Conservation (phyloP, 1,140 invertebrate species). For the Thaumatotibia leucotreta region DNA sequence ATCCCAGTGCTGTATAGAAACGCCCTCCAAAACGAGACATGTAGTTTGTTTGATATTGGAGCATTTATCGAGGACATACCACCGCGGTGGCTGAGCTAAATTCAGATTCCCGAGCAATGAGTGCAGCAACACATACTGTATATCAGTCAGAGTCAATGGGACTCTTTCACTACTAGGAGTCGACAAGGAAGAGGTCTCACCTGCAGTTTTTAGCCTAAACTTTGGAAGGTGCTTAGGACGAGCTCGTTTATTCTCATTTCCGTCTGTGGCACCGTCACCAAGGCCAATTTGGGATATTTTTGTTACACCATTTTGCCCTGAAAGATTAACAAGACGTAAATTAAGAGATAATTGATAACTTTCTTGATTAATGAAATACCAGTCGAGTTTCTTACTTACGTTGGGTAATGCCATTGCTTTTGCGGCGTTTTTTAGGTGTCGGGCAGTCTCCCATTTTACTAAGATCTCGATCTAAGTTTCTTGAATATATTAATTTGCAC, state of each 20-base stretch:
- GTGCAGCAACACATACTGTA: slow-evolving; percentile 89
- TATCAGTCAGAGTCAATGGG: slow-evolving; percentile 87
- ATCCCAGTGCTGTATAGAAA: slow-evolving; percentile 85
- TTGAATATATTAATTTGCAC: not conserved
- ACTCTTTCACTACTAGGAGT: slow-evolving; percentile 77
- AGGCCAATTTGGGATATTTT: not conserved
- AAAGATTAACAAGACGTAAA: not conserved
- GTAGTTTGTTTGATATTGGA: slow-evolving; percentile 83
- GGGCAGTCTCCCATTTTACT: slow-evolving; percentile 24
- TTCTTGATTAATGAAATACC: slow-evolving; percentile 32
- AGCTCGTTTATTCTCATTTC: slow-evolving; percentile 77
- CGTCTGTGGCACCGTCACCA: slow-evolving; percentile 52
- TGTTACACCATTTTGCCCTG: not conserved
- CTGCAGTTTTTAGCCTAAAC: slow-evolving; percentile 78
- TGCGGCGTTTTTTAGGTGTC: not conserved
- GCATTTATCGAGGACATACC: slow-evolving; percentile 88
- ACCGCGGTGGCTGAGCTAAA: slow-evolving; percentile 82
- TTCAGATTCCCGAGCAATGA: slow-evolving; percentile 84
- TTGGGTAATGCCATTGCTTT: not conserved
- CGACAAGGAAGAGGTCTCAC: slow-evolving; percentile 78
- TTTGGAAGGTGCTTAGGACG: slow-evolving; percentile 76
- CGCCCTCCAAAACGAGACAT: slow-evolving; percentile 86
- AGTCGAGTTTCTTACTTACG: not conserved
- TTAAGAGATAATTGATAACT: not conserved
- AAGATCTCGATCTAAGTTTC: not conserved